Conservation (phyloP, 2,797 vertebrate species). For the Falco cherrug region DNA sequence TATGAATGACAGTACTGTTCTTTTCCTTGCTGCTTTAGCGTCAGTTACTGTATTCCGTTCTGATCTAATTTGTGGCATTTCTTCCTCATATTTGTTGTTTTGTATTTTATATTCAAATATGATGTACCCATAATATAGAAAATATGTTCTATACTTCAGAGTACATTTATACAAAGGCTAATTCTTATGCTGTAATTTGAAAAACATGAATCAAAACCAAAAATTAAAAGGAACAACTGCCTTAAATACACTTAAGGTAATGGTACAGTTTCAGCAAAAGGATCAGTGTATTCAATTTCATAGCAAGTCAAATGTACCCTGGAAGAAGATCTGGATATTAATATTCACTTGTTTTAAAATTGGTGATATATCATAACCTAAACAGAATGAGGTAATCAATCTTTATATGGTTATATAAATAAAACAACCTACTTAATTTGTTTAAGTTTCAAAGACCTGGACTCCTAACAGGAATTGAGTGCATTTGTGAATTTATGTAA, state of each 20-base stretch:
- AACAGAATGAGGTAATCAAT: constrained; percentile 35
- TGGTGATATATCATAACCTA: neutral
- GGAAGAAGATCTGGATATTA: constrained; percentile 14
- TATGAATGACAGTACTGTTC: neutral
- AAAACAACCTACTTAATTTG: constrained; percentile 66
- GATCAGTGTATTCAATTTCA: neutral
- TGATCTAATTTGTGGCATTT: constrained; percentile 56
- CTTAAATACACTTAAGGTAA: neutral
- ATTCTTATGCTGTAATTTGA: constrained; percentile 44
- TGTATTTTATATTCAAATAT: constrained; percentile 50
- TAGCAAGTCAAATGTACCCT: neutral
- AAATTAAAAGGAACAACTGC: constrained; percentile 18
- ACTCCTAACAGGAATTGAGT: constrained; percentile 19
- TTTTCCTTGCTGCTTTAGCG: constrained; percentile 6
- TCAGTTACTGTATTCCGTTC: constrained; percentile 13
- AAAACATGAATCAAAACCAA: neutral
- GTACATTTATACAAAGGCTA: constrained; percentile 6
- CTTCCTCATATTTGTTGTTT: constrained; percentile 50
- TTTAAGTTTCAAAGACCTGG: constrained; percentile 34
- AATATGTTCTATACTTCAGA: constrained; percentile 24
- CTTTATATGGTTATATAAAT: constrained; percentile 32
- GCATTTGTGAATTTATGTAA: constrained; percentile 62
- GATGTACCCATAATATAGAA: neutral
- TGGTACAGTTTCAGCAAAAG: neutral
- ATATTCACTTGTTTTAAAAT: neutral